These are phyloP conservation scores for Tyto alba DNA, from an alignment of 2,113 vertebrate genomes.

Conservation along the genomic window DNA sequence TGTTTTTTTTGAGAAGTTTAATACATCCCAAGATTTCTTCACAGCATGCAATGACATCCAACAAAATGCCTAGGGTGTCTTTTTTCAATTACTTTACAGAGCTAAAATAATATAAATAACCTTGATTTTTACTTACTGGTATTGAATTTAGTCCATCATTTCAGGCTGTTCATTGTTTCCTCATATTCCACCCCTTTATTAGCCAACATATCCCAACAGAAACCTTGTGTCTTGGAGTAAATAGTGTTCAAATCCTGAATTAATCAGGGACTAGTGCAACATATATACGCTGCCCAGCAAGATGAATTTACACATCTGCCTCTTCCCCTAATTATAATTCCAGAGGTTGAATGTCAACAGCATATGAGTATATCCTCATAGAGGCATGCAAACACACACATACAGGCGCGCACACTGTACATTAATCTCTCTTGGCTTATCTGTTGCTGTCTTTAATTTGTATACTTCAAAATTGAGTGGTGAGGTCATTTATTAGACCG, in stretches of 20 bases:
- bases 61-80: slow-evolving; percentile 12
- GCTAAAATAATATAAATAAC: slow-evolving; percentile 20
- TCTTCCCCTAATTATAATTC: slow-evolving; percentile 63
- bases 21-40: slow-evolving; percentile 38
- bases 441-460: slow-evolving; percentile 52
- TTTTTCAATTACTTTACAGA: slow-evolving; percentile 32
- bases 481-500: slow-evolving; percentile 64
- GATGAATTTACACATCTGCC: slow-evolving; percentile 59
- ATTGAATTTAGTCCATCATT: not conserved
- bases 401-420: not conserved
- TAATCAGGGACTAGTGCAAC: slow-evolving; percentile 22
- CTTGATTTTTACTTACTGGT: not conserved
- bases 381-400: not conserved
- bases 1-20: not conserved
- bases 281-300: slow-evolving; percentile 20
- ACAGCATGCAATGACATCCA: slow-evolving; percentile 3
- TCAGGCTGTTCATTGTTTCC: not conserved
- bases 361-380: slow-evolving; percentile 23
- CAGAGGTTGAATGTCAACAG: slow-evolving; percentile 57
- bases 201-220: slow-evolving; percentile 3
- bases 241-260: slow-evolving; percentile 28
- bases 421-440: slow-evolving; percentile 51
- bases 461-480: slow-evolving; percentile 56
- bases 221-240: slow-evolving; percentile 41
- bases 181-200: not conserved